Conservation (phyloP, 1,140 invertebrate species). For the Prorops nasuta region DNA sequence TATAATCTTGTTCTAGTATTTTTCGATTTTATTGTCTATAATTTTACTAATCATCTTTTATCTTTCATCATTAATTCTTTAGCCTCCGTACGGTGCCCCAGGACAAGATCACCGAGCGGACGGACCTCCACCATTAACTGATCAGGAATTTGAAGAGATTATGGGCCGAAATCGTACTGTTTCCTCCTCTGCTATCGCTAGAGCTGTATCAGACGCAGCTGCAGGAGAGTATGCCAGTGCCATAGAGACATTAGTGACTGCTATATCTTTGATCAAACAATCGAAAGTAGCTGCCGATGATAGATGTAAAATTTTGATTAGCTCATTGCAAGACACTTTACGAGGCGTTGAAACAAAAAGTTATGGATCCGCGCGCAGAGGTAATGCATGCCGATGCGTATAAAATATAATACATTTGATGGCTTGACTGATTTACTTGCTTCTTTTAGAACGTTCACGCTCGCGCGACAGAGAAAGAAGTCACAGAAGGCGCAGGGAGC, state of each 20-base stretch:
- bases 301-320: slow-evolving; percentile 96
- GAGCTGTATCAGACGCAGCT: slow-evolving; percentile 96
- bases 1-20: slow-evolving; percentile 17
- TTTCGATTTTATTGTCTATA: background rate
- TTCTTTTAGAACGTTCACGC: slow-evolving; percentile 65
- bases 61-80: slow-evolving; percentile 8
- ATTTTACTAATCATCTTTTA: slow-evolving; percentile 1
- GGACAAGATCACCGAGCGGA: slow-evolving; percentile 61
- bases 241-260: slow-evolving; percentile 97
- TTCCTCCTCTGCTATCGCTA: slow-evolving; percentile 92
- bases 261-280: slow-evolving; percentile 97
- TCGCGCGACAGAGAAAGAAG: slow-evolving; percentile 75
- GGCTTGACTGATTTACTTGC: slow-evolving; percentile 8
- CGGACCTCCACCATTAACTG: slow-evolving; percentile 71
- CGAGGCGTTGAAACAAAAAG: slow-evolving; percentile 96
- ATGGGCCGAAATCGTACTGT: slow-evolving; percentile 97
- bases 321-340: slow-evolving; percentile 93
- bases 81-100: slow-evolving; percentile 57
- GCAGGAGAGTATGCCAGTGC: slow-evolving; percentile 96
- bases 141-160: slow-evolving; percentile 98
- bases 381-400: slow-evolving; percentile 39
- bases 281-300: slow-evolving; percentile 95
- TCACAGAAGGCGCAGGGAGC: slow-evolving; percentile 69
- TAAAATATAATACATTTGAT: slow-evolving; percentile 3
- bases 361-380: slow-evolving; percentile 73